Conservation (phyloP, 2,797 vertebrate genomes). For the Malurus splendens region DNA sequence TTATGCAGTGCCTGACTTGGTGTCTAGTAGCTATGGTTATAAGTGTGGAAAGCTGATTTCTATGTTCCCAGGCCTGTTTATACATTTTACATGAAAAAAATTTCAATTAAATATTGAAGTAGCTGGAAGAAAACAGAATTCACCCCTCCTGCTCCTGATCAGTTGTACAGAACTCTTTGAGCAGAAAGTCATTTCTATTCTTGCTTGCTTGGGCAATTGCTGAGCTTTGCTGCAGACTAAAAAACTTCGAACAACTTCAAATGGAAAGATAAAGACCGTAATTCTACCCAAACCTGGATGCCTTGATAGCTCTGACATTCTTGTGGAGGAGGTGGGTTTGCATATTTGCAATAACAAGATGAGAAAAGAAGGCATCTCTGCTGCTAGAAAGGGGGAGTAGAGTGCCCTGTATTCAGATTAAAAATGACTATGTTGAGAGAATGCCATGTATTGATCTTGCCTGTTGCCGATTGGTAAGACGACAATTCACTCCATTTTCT, state of each 20-base stretch:
- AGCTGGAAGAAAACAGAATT: not conserved
- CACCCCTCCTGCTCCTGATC: not conserved
- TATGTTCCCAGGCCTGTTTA: not conserved
- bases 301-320: not conserved
- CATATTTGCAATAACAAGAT: not conserved
- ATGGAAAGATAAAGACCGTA: not conserved
- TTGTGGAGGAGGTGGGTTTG: not conserved
- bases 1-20: not conserved
- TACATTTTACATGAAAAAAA: not conserved
- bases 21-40: not conserved
- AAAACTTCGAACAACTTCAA: not conserved
- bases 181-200: not conserved
- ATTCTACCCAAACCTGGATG: not conserved
- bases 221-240: not conserved
- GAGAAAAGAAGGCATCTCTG: not conserved
- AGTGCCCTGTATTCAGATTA: not conserved
- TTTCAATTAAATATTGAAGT: not conserved
- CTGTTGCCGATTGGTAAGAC: not conserved
- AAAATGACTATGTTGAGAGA: not conserved
- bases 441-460: not conserved
- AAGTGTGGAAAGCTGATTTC: not conserved
- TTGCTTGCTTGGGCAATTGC: not conserved
- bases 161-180: not conserved
- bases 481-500: not conserved
- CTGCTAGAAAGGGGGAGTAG: not conserved